A percentile compares a stretch with the other conserved stretches of the same genome.
These are phyloP conservation scores for Falco concolor DNA, from an alignment of 2,797 vertebrate genomes.

Conservation along the genomic window DNA sequence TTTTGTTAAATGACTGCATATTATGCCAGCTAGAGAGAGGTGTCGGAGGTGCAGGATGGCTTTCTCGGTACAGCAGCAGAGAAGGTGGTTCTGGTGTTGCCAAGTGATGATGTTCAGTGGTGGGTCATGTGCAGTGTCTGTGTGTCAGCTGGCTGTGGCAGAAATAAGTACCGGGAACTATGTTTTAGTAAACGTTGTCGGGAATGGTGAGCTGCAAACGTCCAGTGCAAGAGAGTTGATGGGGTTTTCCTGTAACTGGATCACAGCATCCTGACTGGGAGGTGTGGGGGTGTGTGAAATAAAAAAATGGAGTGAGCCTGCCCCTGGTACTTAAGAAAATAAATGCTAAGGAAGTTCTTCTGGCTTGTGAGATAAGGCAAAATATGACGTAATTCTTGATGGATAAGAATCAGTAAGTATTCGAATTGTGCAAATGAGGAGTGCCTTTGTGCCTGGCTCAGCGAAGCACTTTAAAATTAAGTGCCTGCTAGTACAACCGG, in stretches of 20 bases:
- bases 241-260: not conserved
- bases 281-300: not conserved
- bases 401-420: not conserved
- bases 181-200: not conserved
- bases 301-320: not conserved
- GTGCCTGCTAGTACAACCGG: not conserved
- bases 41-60: not conserved
- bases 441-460: not conserved
- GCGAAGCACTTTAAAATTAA: conserved; percentile 26
- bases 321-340: not conserved
- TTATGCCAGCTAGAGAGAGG: not conserved
- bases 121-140: not conserved
- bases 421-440: not conserved
- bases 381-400: not conserved
- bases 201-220: not conserved
- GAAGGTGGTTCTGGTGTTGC: not conserved
- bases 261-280: not conserved
- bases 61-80: not conserved
- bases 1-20: not conserved
- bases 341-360: not conserved
- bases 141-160: not conserved
- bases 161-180: not conserved
- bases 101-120: not conserved
- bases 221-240: not conserved
- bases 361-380: conserved; percentile 28